Conservation (phyloP, 1,140 invertebrate genomes). For the Copidosoma floridanum region DNA sequence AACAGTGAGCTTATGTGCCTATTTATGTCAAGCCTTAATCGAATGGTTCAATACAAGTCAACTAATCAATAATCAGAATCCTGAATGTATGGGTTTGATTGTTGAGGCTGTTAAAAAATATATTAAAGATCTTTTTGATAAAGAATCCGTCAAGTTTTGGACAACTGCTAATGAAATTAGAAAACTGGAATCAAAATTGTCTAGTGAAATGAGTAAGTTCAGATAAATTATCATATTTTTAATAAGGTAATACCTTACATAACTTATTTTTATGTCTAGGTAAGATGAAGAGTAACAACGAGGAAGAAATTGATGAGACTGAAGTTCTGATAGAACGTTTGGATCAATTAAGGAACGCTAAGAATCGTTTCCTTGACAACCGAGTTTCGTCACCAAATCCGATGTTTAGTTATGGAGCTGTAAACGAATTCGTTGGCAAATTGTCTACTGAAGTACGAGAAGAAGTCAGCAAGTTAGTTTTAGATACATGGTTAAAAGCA, state of each 20-base stretch:
- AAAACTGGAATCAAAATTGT: conserved; percentile 37
- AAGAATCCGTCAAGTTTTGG: conserved; percentile 37
- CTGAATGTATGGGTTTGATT: conserved; percentile 23
- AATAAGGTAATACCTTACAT: too few relatives aligned
- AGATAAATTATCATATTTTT: too few relatives aligned
- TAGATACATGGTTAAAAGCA: conserved; percentile 30
- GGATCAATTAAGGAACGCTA: conserved; percentile 35
- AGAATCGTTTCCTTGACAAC: conserved; percentile 38
- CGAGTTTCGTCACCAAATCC: conserved; percentile 43
- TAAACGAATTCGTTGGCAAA: conserved; percentile 37
- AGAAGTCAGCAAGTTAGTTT: conserved; percentile 1
- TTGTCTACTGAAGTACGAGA: conserved; percentile 28
- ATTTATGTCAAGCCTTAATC: conserved; percentile 43
- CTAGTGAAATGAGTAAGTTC: conserved; percentile 34
- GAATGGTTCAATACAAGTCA: conserved; percentile 35
- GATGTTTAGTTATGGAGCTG: conserved; percentile 35
- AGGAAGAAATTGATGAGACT: background rate
- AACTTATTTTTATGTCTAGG: conserved; percentile 21
- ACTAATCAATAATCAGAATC: conserved; percentile 11
- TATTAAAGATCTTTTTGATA: conserved; percentile 38
- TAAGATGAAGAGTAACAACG: conserved; percentile 1
- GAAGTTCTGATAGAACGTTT: conserved; percentile 31
- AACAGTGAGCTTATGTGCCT: conserved; percentile 43
- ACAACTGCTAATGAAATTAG: conserved; percentile 34
- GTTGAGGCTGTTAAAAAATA: conserved; percentile 33